phyloP scores from a whole-genome alignment of 2,888 invertebrate genomes.

The Rhabditoides inermis region DNA sequence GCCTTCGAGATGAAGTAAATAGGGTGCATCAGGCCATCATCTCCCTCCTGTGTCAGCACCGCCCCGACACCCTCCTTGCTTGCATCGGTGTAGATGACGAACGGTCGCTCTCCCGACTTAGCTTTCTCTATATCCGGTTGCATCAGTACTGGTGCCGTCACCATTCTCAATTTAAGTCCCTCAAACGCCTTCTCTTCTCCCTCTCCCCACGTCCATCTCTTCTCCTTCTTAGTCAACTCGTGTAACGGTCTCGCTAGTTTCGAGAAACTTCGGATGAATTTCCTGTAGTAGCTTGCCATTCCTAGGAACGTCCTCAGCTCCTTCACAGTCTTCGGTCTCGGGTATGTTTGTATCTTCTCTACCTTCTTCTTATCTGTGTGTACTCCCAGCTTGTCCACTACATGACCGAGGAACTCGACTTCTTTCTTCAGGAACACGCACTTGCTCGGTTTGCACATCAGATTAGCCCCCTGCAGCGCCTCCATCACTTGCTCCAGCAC shows the following conservation, averaged over 20 bases:
- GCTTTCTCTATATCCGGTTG: slow-evolving; percentile 18
- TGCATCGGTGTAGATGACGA: slow-evolving; percentile 15
- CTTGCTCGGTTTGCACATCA: slow-evolving; percentile 5
- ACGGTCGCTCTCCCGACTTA: slow-evolving; percentile 3
- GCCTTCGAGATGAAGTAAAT: slow-evolving; percentile 11
- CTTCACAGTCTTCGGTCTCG: slow-evolving; percentile 2
- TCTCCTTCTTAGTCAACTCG: slow-evolving; percentile 7
- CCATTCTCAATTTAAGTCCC: slow-evolving; percentile 10
- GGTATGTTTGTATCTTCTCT: neutral
- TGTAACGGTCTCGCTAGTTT: slow-evolving; percentile 9
- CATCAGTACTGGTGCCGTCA: slow-evolving; percentile 4
- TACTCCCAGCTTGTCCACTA: neutral
- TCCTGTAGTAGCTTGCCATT: slow-evolving; percentile 13
- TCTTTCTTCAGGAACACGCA: too few relatives aligned
- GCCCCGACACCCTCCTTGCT: slow-evolving; percentile 11
- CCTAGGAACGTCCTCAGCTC: slow-evolving; percentile 17
- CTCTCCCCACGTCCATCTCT: slow-evolving; percentile 6
- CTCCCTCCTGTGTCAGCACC: slow-evolving; percentile 10
- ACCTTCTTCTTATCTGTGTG: slow-evolving; percentile 3
- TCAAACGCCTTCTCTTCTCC: too few relatives aligned
- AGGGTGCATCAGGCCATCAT: slow-evolving; percentile 5
- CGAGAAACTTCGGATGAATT: slow-evolving; percentile 14
- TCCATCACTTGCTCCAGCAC: neutral
- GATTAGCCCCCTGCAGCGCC: neutral
- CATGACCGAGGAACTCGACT: slow-evolving; percentile 11